Base-by-base conservation (phyloP, 2,113 vertebrate genomes). In the Ptilorrhoa leucosticta region DNA sequence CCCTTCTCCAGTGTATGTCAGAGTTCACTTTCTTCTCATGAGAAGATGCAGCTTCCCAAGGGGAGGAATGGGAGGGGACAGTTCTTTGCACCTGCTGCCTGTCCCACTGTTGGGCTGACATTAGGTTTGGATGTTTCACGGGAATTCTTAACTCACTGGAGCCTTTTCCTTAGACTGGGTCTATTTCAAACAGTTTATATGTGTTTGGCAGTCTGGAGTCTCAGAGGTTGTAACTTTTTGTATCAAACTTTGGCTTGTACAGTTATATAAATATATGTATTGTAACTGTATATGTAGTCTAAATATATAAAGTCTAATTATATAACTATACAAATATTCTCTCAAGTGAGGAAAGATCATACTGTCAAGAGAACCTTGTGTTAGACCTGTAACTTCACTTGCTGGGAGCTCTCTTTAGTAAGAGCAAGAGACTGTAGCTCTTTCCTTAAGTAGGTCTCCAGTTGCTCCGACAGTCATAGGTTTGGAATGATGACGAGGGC, bases 321-420 rank as follows among this genome's bases (percentile, higher is more conserved):
- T 10, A 9, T 42, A 40, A 35, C 44, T 48, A 14, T 48, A 27
- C 28, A 40, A 48, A 56, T 60, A 37, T 8, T 84, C 63, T 76
- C 28, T 53, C 26, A 47, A 12, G 73, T 56, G 66, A 80, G n/a
- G 30, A 26, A 47, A 9, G 42, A 37, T 48, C 40, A 10, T 35
- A 23, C 28, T 84, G 56, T 48, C 77, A 70, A 6, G 37, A 72
- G 63, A 64, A 27, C 70, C 20, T 44, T 51, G 22, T 44, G 37
- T 44, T 93, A 94, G 65, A 99, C 98, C 98, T 99, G 98, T 15
- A 99, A 97, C 89, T 95, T 98, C 64, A 98, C 92, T 68, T 99
- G 98, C 93, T 98, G 98, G 13, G 84, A 50, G 33, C 97, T 97
- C 24, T 97, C 97, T 33, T 96, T 92, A 19, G 94, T 76, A 24